Evolutionary conservation across 2,113 vertebrate species (phyloP).

Genomic region (Nerophis ophidion): DNA sequence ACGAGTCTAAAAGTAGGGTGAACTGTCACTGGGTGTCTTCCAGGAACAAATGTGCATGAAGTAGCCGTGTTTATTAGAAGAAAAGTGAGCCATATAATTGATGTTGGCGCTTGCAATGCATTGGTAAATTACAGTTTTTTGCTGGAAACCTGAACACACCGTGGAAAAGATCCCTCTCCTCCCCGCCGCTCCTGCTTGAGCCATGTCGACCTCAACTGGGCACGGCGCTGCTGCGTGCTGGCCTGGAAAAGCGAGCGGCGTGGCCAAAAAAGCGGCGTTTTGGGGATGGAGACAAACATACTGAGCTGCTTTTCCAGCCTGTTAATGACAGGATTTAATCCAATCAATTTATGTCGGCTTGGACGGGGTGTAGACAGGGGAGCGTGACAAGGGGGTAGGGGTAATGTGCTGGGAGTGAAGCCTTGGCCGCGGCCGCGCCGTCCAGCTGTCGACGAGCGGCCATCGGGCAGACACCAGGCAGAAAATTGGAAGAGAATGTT

Average conservation of each 20-base stretch:
- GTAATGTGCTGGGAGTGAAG: conserved; percentile 68
- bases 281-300: conserved; percentile 67
- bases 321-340: conserved; percentile 75
- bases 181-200: conserved; percentile 39
- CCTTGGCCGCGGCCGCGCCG: conserved; percentile 63
- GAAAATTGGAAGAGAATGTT: conserved; percentile 73
- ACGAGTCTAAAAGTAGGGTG: background rate
- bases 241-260: conserved; percentile 61
- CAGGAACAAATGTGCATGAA: conserved; percentile 1
- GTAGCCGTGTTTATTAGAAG: background rate
- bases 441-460: conserved; percentile 69
- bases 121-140: conserved; percentile 35
- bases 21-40: background rate
- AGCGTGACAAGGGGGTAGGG: conserved; percentile 64
- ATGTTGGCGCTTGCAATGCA: conserved; percentile 35
- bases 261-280: conserved; percentile 61
- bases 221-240: conserved; percentile 63
- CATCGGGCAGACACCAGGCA: conserved; percentile 63
- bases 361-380: conserved; percentile 65
- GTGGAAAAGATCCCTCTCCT: conserved; percentile 32
- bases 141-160: conserved; percentile 22
- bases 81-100: conserved; percentile 5
- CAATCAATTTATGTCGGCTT: conserved; percentile 72
- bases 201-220: conserved; percentile 57
- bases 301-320: conserved; percentile 72